These are phyloP conservation scores for Pseudotriccus pelzelni DNA, from an alignment of 2,797 vertebrate genomes.

Conservation along the genomic window DNA sequence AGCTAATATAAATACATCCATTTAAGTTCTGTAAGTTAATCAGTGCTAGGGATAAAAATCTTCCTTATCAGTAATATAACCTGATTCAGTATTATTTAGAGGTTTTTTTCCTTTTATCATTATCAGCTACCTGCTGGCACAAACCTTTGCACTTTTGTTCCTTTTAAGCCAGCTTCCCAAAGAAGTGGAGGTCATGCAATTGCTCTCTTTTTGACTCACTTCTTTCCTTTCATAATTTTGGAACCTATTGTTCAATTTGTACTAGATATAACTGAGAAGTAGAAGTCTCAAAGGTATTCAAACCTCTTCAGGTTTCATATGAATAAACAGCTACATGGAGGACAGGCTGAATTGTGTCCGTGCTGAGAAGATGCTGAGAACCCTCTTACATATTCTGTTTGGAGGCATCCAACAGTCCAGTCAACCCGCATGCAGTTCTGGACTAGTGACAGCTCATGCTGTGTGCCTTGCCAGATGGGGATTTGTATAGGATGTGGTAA, in stretches of 20 bases:
- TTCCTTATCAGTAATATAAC: background rate
- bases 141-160: background rate
- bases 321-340: background rate
- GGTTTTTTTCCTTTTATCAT: background rate
- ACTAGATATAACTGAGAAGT: background rate
- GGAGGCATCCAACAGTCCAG: background rate
- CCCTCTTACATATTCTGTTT: background rate
- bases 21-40: background rate
- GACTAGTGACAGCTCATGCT: background rate
- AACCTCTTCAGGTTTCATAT: background rate
- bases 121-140: background rate
- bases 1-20: background rate
- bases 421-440: background rate
- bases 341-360: background rate
- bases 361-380: background rate
- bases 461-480: background rate
- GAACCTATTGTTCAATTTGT: background rate
- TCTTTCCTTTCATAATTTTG: background rate
- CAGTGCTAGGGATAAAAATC: background rate
- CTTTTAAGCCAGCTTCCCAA: background rate
- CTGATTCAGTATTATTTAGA: background rate
- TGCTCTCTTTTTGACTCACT: background rate
- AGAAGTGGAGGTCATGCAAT: background rate
- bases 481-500: background rate
- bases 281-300: background rate